These are phyloP conservation scores for Zaprionus tsacasi DNA, from an alignment of 1,140 invertebrate genomes.

Conservation along the genomic window DNA sequence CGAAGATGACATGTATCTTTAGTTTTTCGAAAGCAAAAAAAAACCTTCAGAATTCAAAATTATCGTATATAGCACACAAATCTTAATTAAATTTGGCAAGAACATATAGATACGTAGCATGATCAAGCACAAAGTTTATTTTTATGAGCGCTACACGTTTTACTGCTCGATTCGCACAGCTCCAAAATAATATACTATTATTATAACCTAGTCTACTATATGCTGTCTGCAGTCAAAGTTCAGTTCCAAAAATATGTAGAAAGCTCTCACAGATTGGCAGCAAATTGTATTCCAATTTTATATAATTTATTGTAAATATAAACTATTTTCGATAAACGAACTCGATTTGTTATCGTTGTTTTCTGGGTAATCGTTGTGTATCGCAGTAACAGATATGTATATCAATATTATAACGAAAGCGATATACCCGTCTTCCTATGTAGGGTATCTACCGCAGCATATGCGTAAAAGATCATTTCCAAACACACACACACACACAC, in stretches of 20 bases:
- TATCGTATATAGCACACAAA: background rate
- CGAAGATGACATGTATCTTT: conserved; percentile 5
- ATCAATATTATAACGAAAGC: background rate
- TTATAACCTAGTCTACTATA: background rate
- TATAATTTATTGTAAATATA: background rate
- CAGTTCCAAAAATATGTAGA: background rate
- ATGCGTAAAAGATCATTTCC: conserved; percentile 1
- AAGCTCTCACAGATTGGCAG: background rate
- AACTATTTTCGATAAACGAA: background rate
- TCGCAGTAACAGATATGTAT: background rate
- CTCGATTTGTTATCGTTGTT: background rate
- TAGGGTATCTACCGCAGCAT: background rate
- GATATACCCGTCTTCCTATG: background rate
- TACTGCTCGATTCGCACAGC: background rate
- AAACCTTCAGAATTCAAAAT: background rate
- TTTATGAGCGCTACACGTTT: conserved; percentile 4
- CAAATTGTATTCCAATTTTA: background rate
- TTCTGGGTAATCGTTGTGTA: background rate
- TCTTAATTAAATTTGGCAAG: conserved; percentile 6
- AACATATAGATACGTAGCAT: conserved; percentile 4
- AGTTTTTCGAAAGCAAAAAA: background rate
- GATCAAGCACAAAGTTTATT: conserved; percentile 13
- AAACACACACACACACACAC: background rate
- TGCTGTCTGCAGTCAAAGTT: background rate
- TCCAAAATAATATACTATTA: background rate